Conservation (phyloP, 2,797 vertebrate genomes). For the Rachycentron canadum region DNA sequence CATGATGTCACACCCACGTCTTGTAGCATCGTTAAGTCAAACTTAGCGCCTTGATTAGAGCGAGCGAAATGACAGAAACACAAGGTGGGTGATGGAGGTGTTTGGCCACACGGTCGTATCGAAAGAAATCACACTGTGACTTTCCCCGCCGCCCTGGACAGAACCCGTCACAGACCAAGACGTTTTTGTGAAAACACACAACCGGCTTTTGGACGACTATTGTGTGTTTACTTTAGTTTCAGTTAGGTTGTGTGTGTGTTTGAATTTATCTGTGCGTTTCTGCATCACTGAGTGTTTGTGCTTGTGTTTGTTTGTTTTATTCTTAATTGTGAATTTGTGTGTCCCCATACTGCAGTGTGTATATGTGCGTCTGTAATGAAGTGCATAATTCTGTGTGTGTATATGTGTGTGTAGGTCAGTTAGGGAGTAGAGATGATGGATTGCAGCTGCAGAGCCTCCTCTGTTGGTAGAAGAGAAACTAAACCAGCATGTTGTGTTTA, state of each 20-base stretch:
- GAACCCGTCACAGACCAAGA: too few relatives aligned
- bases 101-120: too few relatives aligned
- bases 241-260: constrained; percentile 5
- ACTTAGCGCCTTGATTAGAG: too few relatives aligned
- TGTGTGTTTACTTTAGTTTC: too few relatives aligned
- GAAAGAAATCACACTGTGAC: too few relatives aligned
- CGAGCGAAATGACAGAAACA: too few relatives aligned
- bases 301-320: constrained; percentile 16
- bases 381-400: background rate
- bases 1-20: too few relatives aligned
- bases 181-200: too few relatives aligned
- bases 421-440: constrained; percentile 73
- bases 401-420: constrained; percentile 49
- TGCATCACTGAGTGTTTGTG: constrained; percentile 3
- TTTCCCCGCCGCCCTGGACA: too few relatives aligned
- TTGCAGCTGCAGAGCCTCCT: constrained; percentile 62
- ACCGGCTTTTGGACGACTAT: too few relatives aligned
- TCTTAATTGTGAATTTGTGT: constrained; percentile 19
- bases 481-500: constrained; percentile 35
- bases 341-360: background rate
- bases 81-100: too few relatives aligned
- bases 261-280: constrained; percentile 3
- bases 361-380: background rate
- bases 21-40: too few relatives aligned
- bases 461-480: constrained; percentile 51